These are phyloP conservation scores for Daktulosphaira vitifoliae DNA, from an alignment of 1,140 invertebrate species.

Conservation along the genomic window DNA sequence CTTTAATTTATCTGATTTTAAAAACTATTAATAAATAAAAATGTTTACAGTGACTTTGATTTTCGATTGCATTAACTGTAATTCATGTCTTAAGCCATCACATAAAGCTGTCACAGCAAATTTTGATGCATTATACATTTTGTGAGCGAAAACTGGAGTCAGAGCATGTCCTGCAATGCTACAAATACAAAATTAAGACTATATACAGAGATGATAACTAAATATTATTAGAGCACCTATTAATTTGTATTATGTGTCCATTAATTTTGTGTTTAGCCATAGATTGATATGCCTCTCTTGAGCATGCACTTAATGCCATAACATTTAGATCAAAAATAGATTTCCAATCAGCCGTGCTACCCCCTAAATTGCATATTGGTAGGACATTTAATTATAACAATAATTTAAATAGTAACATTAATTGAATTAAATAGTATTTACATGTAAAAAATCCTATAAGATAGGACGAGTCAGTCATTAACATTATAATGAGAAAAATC, in stretches of 20 bases:
- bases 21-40: no score
- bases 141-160: conserved; percentile 38
- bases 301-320: conserved; percentile 48
- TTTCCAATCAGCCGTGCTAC: conserved; percentile 43
- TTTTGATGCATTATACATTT: conserved; percentile 54
- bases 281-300: conserved; percentile 48
- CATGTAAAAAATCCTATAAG: no score
- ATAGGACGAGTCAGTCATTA: no score
- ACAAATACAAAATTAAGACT: no score
- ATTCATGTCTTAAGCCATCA: conserved; percentile 52
- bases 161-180: conserved; percentile 41
- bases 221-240: conserved; percentile 46
- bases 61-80: conserved; percentile 47
- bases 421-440: no score
- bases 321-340: conserved; percentile 53
- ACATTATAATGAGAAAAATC: no score
- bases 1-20: no score
- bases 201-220: no score
- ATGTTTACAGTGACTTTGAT: conserved; percentile 52
- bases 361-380: conserved; percentile 35
- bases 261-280: conserved; percentile 46
- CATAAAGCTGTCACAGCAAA: conserved; percentile 50
- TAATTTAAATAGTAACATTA: neutral
- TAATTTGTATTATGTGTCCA: conserved; percentile 59
- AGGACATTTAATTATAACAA: no score